Conservation (phyloP, 2,888 invertebrate genomes). For the Eupithecia subumbrata region DNA sequence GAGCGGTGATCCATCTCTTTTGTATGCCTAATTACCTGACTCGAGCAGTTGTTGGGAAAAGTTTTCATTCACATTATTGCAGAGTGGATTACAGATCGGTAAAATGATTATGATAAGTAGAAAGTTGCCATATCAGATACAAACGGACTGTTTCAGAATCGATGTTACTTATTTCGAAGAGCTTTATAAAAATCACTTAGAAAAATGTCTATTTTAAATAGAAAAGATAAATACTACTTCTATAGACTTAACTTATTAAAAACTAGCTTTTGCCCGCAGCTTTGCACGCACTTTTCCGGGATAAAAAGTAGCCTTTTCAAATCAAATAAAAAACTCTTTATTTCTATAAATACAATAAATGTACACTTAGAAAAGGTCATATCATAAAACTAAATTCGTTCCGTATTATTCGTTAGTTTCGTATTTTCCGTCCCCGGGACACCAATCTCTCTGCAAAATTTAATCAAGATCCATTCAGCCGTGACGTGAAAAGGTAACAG, state of each 20-base stretch:
- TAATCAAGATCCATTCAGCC: no score
- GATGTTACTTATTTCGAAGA: not conserved
- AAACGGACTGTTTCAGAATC: not conserved
- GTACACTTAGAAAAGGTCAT: no score
- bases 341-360: no score
- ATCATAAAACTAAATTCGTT: no score
- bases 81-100: not conserved
- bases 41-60: conserved; percentile 6
- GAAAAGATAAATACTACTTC: not conserved
- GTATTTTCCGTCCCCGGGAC: no score
- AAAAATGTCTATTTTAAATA: not conserved
- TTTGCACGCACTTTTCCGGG: no score
- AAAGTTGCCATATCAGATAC: not conserved
- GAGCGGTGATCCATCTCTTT: conserved; percentile 10
- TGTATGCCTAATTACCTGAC: not conserved
- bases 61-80: not conserved
- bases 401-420: no score
- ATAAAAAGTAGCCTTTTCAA: no score
- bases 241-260: not conserved
- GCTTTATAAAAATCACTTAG: not conserved
- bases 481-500: no score
- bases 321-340: no score
- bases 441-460: no score
- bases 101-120: not conserved
- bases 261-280: no score